Evolutionary conservation across 2,113 vertebrate genomes (phyloP).

Genomic region (Platycercus adscitus): DNA sequence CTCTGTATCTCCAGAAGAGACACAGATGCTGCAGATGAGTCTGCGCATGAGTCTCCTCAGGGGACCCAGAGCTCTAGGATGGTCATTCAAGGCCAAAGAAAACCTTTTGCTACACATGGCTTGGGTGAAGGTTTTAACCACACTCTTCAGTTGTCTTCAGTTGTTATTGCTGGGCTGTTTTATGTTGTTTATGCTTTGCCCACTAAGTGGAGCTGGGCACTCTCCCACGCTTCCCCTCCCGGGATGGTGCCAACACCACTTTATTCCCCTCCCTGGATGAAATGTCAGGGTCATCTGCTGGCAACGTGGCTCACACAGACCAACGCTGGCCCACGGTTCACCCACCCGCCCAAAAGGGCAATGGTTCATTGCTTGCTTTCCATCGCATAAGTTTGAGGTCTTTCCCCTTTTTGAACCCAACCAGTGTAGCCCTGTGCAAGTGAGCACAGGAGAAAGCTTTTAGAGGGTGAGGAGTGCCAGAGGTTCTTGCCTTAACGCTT

Average conservation of each 20-base stretch:
- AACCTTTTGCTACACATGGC: neutral
- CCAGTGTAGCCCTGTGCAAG: fast-evolving
- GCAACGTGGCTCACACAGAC: neutral
- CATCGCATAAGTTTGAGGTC: fast-evolving
- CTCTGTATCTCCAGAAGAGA: neutral
- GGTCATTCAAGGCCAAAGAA: neutral
- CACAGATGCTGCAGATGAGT: neutral
- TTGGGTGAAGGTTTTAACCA: neutral
- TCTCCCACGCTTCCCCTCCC: neutral
- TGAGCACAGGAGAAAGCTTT: fast-evolving
- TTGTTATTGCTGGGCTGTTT: neutral
- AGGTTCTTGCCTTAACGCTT: neutral
- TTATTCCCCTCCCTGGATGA: neutral
- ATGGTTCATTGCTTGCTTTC: neutral
- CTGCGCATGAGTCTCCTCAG: fast-evolving
- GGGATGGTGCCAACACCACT: neutral
- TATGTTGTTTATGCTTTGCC: constrained; percentile 53
- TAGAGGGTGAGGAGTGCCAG: neutral
- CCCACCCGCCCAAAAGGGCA: neutral
- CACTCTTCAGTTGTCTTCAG: fast-evolving
- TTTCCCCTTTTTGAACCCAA: neutral
- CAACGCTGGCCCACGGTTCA: neutral
- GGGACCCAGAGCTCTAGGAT: neutral
- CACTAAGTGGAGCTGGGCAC: constrained; percentile 60
- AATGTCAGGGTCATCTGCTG: neutral